These are phyloP conservation scores for Melitaea cinxia DNA, from an alignment of 1,140 invertebrate genomes.

Conservation along the genomic window DNA sequence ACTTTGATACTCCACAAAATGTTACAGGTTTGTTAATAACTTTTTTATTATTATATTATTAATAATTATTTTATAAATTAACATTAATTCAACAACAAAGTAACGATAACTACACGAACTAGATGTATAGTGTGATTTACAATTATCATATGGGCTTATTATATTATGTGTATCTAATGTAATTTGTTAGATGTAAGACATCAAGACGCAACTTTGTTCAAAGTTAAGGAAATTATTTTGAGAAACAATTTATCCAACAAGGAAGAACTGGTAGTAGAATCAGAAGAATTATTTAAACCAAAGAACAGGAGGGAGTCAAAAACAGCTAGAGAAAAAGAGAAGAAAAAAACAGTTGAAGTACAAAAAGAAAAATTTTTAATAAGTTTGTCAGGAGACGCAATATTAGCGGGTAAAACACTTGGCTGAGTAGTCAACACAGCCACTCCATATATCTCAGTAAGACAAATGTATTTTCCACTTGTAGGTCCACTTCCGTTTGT, in stretches of 20 bases:
- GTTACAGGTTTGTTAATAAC: conserved; percentile 50
- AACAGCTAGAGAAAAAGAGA: conserved; percentile 30
- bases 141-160: too few species aligned
- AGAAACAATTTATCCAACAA: neutral
- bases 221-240: conserved; percentile 23
- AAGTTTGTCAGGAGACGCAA: conserved; percentile 22
- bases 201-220: conserved; percentile 26
- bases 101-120: too few species aligned
- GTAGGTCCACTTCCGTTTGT: too few species aligned
- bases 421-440: too few species aligned
- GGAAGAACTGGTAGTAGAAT: neutral
- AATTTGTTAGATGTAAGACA: conserved; percentile 32
- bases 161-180: neutral
- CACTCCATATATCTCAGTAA: too few species aligned
- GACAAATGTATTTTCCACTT: too few species aligned
- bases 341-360: conserved; percentile 21
- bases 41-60: too few species aligned
- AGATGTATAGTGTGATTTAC: too few species aligned
- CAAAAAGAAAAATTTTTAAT: conserved; percentile 34
- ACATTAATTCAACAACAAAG: neutral
- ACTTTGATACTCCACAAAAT: conserved; percentile 54
- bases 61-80: neutral
- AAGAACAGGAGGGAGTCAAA: conserved; percentile 22
- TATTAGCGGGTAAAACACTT: conserved; percentile 24
- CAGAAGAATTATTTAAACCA: conserved; percentile 26